Evolutionary conservation across 2,888 invertebrate species (phyloP).

Genomic region (Napeogenes sylphis): DNA sequence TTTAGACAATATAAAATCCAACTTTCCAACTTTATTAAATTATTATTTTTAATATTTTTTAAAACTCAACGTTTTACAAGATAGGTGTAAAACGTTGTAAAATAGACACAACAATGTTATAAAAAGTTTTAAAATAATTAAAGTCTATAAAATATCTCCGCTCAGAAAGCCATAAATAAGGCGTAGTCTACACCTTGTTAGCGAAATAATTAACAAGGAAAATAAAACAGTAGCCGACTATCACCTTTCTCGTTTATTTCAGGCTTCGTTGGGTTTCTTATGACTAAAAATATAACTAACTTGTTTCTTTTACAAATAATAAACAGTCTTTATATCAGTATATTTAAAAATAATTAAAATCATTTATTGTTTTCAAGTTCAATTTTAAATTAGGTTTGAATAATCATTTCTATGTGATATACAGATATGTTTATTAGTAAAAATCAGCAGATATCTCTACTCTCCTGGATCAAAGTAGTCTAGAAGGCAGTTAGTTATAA

Average conservation of each 20-base stretch:
- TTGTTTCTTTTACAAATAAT: background rate
- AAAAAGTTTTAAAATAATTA: background rate
- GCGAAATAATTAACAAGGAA: slow-evolving; percentile 74
- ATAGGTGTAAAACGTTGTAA: background rate
- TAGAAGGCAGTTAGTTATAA: background rate
- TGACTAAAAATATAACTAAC: background rate
- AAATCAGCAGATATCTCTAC: slow-evolving; percentile 1
- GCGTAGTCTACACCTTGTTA: slow-evolving; percentile 76
- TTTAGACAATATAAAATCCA: background rate
- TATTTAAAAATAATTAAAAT: background rate
- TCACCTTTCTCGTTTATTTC: slow-evolving; percentile 11
- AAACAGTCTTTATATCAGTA: background rate
- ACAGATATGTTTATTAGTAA: background rate
- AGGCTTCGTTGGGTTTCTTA: slow-evolving; percentile 5
- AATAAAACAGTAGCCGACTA: slow-evolving; percentile 52
- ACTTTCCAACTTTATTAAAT: background rate
- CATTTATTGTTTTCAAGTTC: background rate
- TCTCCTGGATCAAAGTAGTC: slow-evolving; percentile 11
- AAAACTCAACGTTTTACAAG: background rate
- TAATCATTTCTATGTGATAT: too few relatives aligned
- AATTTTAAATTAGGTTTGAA: too few relatives aligned
- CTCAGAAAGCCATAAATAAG: slow-evolving; percentile 70
- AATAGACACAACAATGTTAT: background rate
- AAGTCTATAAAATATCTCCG: slow-evolving; percentile 39
- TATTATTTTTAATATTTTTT: background rate